Evolutionary conservation across 2,797 vertebrate genomes (phyloP), one percentile per base, ranked within the genome.

Genomic region (Coccyzus lansbergi): DNA sequence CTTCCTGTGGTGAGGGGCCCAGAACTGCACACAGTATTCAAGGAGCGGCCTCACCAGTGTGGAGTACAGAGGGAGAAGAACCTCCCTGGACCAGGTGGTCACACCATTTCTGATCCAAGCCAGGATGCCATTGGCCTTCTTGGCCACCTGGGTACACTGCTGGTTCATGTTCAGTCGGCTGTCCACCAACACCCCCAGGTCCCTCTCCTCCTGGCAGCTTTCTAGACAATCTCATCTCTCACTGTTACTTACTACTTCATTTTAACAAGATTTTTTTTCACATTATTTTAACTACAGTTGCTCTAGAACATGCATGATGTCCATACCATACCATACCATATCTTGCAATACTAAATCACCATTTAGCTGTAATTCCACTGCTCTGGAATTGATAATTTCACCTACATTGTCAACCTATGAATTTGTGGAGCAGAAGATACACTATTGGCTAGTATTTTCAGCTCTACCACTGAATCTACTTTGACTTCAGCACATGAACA

Each of bases 311-410:
- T 31, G 9, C 29, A 44, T 16, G 44, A 82, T n/a, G n/a, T n/a
- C n/a, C n/a, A n/a, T n/a, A n/a, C n/a, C 9, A 48, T 16, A 16
- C 0, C 4, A 33, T 8, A 71, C 6, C 4, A 40, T 9, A 68
- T 5, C 12, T 31, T 9, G 3, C 34, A 72, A 64, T 2, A 21
- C 2, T 12, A 75, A 87, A 62, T 2, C 21, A 53, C 9, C 6
- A 2, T 22, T 69, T 18, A 79, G 12, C 49, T 64, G 44, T 24
- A 64, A 77, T 10, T 5, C 15, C n/a, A 5, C 13, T 53, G 40
- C 53, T 53, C 60, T 77, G 42, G 42, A 89, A 83, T 21, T 1
- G 0, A 78, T 34, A 9, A 21, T 38, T 82, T 26, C 26, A 28
- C 28, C 49, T 14, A 28, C 60, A 15, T 29, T 19, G 17, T 26